Conservation (phyloP, 2,797 vertebrate species). For the Alca torda region DNA sequence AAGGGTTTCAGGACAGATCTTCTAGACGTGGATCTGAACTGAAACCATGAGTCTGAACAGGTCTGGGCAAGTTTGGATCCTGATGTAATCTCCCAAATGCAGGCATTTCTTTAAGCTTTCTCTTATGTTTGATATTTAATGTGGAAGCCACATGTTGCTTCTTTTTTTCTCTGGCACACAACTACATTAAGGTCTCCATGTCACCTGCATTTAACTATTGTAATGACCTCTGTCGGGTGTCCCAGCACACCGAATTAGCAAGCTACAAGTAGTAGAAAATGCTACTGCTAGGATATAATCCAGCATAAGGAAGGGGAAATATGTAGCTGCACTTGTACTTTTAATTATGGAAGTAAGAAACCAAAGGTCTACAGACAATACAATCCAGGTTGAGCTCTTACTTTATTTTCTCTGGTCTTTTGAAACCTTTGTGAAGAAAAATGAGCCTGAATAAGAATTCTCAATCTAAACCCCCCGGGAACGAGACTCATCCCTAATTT, state of each 20-base stretch:
- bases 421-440: neutral
- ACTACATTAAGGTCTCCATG: neutral
- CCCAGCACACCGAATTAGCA: neutral
- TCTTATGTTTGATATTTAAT: neutral
- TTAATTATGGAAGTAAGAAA: slow-evolving; percentile 47
- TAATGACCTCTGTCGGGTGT: slow-evolving; percentile 18
- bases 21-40: neutral
- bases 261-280: neutral
- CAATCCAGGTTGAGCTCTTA: neutral
- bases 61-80: neutral
- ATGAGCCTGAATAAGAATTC: neutral
- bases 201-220: slow-evolving; percentile 14
- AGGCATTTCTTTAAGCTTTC: neutral
- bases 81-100: neutral
- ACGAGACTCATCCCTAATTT: neutral
- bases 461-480: neutral
- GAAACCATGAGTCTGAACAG: neutral
- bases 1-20: neutral
- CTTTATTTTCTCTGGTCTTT: neutral
- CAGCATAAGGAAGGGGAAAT: slow-evolving; percentile 18
- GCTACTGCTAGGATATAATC: neutral
- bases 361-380: neutral
- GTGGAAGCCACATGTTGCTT: neutral
- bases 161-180: slow-evolving; percentile 16
- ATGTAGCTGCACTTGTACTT: neutral